Evolutionary conservation across 1,140 invertebrate genomes (phyloP).

Genomic region (Lanistes nyassanus): DNA sequence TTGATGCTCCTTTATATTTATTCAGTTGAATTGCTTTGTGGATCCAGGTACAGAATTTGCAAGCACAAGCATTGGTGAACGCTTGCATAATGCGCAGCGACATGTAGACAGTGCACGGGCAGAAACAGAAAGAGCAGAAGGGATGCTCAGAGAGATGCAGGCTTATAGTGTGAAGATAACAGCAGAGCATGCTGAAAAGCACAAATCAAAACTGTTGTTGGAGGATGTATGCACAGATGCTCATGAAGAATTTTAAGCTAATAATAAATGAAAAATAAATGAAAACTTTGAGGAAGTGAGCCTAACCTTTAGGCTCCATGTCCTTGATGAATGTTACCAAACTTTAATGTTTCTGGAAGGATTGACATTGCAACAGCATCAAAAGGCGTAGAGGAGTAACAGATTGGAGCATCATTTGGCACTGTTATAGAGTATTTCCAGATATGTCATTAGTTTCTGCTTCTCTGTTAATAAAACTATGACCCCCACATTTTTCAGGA

Average conservation of each 20-base stretch:
- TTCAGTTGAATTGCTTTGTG: neutral
- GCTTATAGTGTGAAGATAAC: neutral
- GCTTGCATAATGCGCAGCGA: constrained; percentile 8
- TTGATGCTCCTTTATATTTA: neutral
- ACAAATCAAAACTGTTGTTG: no score
- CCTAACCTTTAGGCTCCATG: neutral
- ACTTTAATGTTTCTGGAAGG: no score
- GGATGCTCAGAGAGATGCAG: neutral
- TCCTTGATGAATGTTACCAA: neutral
- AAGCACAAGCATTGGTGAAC: constrained; percentile 21
- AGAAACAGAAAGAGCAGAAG: neutral
- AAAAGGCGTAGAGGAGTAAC: no score
- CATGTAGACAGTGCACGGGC: constrained; percentile 6
- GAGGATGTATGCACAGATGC: neutral
- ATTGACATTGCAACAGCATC: no score
- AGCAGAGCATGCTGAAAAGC: constrained; percentile 8
- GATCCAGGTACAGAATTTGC: constrained; percentile 14
- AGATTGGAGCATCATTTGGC: no score
- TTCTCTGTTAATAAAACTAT: no score
- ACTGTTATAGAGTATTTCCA: no score
- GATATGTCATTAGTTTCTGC: no score
- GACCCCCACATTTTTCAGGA: no score
- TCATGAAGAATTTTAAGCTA: no score
- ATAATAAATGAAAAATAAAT: no score
- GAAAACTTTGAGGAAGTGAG: neutral